phyloP scores from a whole-genome alignment of 2,888 invertebrate species.

The Leptopilina myrica region DNA sequence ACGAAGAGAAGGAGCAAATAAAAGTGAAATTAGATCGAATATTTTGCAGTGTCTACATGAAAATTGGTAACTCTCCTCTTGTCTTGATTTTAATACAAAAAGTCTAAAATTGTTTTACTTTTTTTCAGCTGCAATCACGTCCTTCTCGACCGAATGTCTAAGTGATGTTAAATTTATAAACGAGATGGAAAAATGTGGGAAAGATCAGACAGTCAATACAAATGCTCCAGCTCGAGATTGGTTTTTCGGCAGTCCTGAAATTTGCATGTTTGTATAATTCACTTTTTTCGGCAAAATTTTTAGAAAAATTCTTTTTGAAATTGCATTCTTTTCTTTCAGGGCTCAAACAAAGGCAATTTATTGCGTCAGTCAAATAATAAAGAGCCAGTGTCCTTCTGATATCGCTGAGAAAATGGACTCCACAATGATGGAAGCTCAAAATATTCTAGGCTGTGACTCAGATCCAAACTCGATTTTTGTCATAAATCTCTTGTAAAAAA shows the following conservation, averaged over 20 bases:
- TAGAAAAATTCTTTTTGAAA: too few species aligned
- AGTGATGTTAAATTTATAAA: background rate
- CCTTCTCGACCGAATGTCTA: slow-evolving; percentile 4
- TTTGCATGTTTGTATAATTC: background rate
- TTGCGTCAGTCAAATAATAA: slow-evolving; percentile 12
- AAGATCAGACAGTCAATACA: background rate
- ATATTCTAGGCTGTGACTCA: background rate
- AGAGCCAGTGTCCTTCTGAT: background rate
- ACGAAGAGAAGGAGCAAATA: background rate
- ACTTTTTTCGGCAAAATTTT: too few species aligned
- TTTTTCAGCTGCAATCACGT: slow-evolving; percentile 11
- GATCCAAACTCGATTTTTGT: background rate
- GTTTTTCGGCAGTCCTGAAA: slow-evolving; percentile 2
- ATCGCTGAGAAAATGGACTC: background rate
- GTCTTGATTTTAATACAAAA: too few species aligned
- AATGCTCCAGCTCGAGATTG: background rate
- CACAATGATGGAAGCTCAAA: background rate
- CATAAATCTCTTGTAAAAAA: background rate
- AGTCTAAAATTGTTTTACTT: background rate
- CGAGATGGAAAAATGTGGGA: background rate
- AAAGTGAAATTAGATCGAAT: background rate
- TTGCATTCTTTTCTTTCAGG: background rate
- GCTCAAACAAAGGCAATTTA: background rate
- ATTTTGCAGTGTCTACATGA: slow-evolving; percentile 11
- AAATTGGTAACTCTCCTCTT: background rate